Evolutionary conservation across 37 sponge, comb jelly and placozoan species (phyloP), one percentile per base, ranked within the genome.

Genomic region (Beroe forskalii): DNA sequence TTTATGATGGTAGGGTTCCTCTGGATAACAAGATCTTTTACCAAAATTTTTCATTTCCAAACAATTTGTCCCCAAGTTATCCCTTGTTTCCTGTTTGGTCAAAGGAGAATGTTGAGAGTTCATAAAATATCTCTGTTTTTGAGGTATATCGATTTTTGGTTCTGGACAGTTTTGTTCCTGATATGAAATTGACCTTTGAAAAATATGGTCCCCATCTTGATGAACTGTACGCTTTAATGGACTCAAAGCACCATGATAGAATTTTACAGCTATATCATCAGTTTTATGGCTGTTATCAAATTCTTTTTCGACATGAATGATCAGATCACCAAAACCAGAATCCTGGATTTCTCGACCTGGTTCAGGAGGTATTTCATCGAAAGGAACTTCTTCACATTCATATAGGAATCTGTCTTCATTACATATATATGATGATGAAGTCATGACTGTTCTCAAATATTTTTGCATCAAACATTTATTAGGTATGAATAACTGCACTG

Each of bases 331-430:
- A 32, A 36, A 69, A 9, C 72, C 72, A 19, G 72, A 36, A 35
- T 69, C 72, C 32, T 69, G 28, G 4, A 69, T 69, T 36, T 69
- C 72, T 69, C 72, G 28, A 2, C 72, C 72, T 33, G 72, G 72
- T 69, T 69, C 72, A 33, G 72, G 72, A 36, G 72, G 72, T 36
- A 69, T 69, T 69, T 69, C 72, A 35, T 69, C 72, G 32, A 69
- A 69, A 19, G 72, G 72, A 33, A 69, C 72, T 33, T 69, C 72
- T 27, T 69, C 72, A 69, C 72, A 69, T 27, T 69, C 72, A 35
- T 69, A 69, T 20, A 69, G 38, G 17, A 69, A 69, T 4, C 72
- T 69, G 32, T 69, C 72, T 36, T 9, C 39, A 14, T 33, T 32
- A 14, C 12, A 12, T 6, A 14, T 32, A 69, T 69, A 69, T n/a